A percentile compares a stretch with the other conserved stretches of the same genome.
Evolutionary conservation across 2,888 invertebrate genomes (phyloP).

Genomic region (Camptogramma bilineatum): DNA sequence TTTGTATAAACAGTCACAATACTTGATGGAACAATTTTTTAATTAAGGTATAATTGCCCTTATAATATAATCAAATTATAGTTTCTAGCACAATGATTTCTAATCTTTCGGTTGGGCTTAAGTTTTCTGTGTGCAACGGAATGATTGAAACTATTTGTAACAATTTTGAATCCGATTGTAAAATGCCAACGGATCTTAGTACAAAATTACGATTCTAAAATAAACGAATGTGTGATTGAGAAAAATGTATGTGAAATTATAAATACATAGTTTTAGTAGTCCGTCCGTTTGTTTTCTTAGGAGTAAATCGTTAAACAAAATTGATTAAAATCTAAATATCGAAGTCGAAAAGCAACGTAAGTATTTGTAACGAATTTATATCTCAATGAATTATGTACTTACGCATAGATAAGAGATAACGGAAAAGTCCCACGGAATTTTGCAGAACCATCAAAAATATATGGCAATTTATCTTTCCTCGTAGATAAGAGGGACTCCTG

Average conservation of each 20-base stretch:
- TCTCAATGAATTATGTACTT: neutral
- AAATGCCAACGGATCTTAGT: constrained; percentile 6
- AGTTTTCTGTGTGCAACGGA: too few relatives aligned
- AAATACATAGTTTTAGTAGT: constrained; percentile 27
- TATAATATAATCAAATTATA: too few relatives aligned
- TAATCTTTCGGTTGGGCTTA: too few relatives aligned
- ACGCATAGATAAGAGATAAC: too few relatives aligned
- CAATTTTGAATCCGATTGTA: neutral
- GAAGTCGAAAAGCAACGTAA: constrained; percentile 3
- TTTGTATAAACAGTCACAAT: too few relatives aligned
- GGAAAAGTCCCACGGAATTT: too few relatives aligned
- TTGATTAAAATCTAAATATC: neutral
- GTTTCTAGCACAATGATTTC: too few relatives aligned
- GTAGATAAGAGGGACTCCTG: too few relatives aligned
- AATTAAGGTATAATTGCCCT: too few relatives aligned
- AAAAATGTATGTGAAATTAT: constrained; percentile 5
- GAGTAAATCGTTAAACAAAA: constrained; percentile 1
- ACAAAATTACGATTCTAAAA: constrained; percentile 15
- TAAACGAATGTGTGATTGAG: neutral
- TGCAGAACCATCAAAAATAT: too few relatives aligned
- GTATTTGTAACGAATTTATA: constrained; percentile 22
- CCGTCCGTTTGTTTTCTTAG: constrained; percentile 30
- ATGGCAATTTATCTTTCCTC: too few relatives aligned
- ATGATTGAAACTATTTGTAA: neutral
- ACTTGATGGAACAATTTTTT: too few relatives aligned